Conservation (phyloP, 37 sponge, comb jelly and placozoan species). For the Tethya wilhelma region DNA sequence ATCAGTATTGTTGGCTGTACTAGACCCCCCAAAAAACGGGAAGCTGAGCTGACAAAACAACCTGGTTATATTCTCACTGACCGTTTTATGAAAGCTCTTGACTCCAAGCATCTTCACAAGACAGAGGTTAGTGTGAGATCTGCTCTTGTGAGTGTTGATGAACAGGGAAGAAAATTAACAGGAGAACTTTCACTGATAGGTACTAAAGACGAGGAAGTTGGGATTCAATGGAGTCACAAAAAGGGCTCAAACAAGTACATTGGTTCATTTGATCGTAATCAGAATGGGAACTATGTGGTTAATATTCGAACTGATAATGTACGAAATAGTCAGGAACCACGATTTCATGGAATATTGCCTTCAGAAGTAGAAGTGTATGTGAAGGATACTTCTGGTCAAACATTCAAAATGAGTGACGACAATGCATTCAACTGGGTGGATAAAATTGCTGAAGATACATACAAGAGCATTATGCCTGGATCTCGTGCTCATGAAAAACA, state of each 20-base stretch:
- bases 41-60: neutral
- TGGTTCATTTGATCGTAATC: neutral
- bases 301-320: neutral
- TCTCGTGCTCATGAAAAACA: neutral
- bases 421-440: neutral
- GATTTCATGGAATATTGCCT: neutral
- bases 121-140: neutral
- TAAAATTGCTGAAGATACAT: neutral
- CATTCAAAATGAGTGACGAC: neutral
- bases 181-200: neutral
- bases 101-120: neutral
- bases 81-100: neutral
- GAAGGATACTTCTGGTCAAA: neutral
- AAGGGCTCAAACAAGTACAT: neutral
- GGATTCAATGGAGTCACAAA: neutral
- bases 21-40: neutral
- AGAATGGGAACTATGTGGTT: neutral
- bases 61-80: too few species aligned
- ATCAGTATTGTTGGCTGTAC: neutral
- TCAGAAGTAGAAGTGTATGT: neutral
- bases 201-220: neutral
- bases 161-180: neutral
- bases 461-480: neutral
- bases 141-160: neutral
- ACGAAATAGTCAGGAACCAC: neutral